Conservation (phyloP, 92 coral and sea anemone species). For the Bergia puertoricense region DNA sequence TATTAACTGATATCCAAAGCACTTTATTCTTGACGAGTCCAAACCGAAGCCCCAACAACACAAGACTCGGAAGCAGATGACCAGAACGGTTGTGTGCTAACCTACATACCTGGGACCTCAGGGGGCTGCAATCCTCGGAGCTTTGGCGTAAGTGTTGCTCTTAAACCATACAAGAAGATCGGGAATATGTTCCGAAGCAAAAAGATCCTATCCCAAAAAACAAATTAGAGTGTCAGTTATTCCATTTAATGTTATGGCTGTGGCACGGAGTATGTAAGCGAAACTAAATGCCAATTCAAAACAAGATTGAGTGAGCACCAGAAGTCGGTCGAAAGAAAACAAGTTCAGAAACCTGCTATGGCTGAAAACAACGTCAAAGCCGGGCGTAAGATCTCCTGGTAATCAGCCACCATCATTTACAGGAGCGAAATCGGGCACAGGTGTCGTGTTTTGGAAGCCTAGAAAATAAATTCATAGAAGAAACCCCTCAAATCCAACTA, state of each 20-base stretch:
- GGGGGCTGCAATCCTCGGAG: too few species aligned
- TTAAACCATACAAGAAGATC: too few species aligned
- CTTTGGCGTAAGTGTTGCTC: too few species aligned
- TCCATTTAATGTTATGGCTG: background rate
- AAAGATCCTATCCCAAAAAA: background rate
- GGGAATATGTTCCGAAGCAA: too few species aligned
- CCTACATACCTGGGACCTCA: too few species aligned
- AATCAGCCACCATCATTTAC: background rate
- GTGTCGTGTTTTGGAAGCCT: background rate
- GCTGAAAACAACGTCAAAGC: background rate
- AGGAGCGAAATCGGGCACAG: background rate
- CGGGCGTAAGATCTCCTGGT: background rate
- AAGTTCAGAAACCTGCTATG: background rate
- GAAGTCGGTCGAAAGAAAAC: background rate
- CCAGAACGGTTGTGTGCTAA: too few species aligned
- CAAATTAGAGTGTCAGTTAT: background rate
- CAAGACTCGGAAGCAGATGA: too few species aligned
- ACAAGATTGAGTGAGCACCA: background rate
- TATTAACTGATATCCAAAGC: too few species aligned
- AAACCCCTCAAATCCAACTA: too few species aligned
- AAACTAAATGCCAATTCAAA: background rate
- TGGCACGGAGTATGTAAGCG: background rate
- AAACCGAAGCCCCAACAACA: too few species aligned
- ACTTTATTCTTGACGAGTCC: too few species aligned
- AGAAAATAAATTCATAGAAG: background rate